Base-by-base conservation (phyloP, 92 coral and sea anemone species). In the Paramuricea clavata region DNA sequence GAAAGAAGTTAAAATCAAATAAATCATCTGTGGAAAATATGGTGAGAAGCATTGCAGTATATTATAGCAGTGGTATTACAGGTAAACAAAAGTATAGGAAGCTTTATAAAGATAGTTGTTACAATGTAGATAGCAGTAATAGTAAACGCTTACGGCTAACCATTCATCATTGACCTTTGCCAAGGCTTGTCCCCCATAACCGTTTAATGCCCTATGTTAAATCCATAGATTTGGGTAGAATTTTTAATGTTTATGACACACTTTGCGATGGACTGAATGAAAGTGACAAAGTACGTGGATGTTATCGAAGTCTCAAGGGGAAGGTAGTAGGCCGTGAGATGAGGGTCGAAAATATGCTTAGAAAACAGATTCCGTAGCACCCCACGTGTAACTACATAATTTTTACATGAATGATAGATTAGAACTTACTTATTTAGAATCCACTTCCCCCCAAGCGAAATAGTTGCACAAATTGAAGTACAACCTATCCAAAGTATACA, bases 11-110 rank as follows among this genome's bases (percentile, higher is more conserved):
- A 68, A 68, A 68, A 27, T 5, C 74, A 26, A 26, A 68, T 68
- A 42, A 68, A 32, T 68, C 74, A 31, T 68, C 74, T 12, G 16
- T 15, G 11, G 74, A 68, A 32, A 68, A 68, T 32, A 68, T 68
- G 74, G 74, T 68, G 16, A 68, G 74, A 32, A 68, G 74, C 74
- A 68, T 68, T 68, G 41, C 74, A 15, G 74, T 68, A 1, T 68
- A 68, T 32, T 68, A 68, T 68, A 68, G 74, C 30, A 42, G 74
- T 26, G 74, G 74, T 32, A 68, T 68, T 68, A 32, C 74, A 12
- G 74, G 74, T 10, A 68, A 68, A 68, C 74, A 68, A 19, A 23
- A 68, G 47, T 68, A 68, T 32, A 68, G 74, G 74, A 68, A 23
- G 43, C 23, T 68, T 68, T 68, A 68, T 68, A 68, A 68, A 32